Base-by-base conservation (phyloP, 2,797 vertebrate genomes). In the Tiaroga cobitis region DNA sequence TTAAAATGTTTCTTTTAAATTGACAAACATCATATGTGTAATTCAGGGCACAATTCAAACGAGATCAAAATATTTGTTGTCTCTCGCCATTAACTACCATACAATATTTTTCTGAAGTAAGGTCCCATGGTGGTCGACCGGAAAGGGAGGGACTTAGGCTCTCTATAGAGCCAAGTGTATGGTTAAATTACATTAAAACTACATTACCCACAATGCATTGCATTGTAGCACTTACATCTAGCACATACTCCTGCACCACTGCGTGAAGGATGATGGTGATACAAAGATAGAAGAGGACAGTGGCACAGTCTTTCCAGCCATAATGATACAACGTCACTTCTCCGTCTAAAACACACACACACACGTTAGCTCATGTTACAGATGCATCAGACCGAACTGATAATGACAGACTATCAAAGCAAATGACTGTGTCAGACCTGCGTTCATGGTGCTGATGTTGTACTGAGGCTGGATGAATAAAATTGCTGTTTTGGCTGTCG, bases 381-480 rank as follows among this genome's bases (percentile, higher is more conserved):
- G 8, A 70, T 54, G 41, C n/a, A 43, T 34, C 24, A 68, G 49
- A n/a, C 16, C 32, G 1, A 39, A 67, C 15, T 32, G 19, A 32
- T 26, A 39, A 13, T 4, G n/a, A 68, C 4, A 61, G 54, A 34
- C 10, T 37, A 21, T 54, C 29, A 24, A 63, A 29, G 61, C 34
- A 51, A 56, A 37, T 54, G 46, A 19, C 15, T 37, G 74, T 61
- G 24, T 24, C 94, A 90, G 96, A 99, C 98, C 97, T 96, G 96
- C 89, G 80, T 94, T 92, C 87, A 96, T 92, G 85, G 96, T 94
- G 24, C 96, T 99, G 88, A 96, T 90, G 8, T 99, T 99, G 89
- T 99, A 98, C 94, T 99, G 98, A 90, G 98, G 98, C 95, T 98
- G 98, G 93, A 99, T 99, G 93, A 99, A 99, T 89, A 98, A 92